Base-by-base conservation (phyloP, 2,113 vertebrate genomes). In the Melanerpes formicivorus region DNA sequence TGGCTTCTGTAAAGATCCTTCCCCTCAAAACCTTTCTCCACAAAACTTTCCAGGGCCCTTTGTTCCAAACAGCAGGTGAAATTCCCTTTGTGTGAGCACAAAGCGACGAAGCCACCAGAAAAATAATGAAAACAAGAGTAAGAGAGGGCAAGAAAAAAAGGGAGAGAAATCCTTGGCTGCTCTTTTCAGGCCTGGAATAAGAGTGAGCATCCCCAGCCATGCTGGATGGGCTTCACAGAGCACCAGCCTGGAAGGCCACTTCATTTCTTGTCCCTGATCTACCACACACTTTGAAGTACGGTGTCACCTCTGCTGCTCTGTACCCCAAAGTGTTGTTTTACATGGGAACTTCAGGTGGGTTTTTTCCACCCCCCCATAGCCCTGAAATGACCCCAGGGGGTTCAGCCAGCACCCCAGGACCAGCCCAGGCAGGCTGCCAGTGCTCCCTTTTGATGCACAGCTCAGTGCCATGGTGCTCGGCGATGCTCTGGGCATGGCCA, bases 21-120 rank as follows among this genome's bases (percentile, higher is more conserved):
- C 76, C 59, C 63, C 62, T 85, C 32, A 1, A 82, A 44, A 64
- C 54, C 60, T 27, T 91, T 85, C 65, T 74, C 65, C 0, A 0
- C 37, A 26, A 96, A 96, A 95, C 90, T 96, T 95, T 95, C 84
- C 12, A 4, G 52, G 81, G 84, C 90, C 88, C 93, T 94, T 94
- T 91, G 80, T 95, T 87, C 56, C 21, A 50, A 95, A 76, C 90
- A 95, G 95, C 78, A 95, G 94, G 88, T 94, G 93, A 93, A 90
- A 90, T 90, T 90, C 74, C 60, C 93, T 86, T 91, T 93, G 84
- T 82, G 71, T 30, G 25, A 77, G 58, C 64, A 87, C 92, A 92
- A 87, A 87, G 86, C 58, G 3, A 10, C 0, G 21, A 73, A 78
- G 29, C 32, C 48, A 86, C 29, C 34, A 72, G 72, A 52, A 80